These are phyloP conservation scores for Rhombomys opimus DNA, from an alignment of 2,113 vertebrate genomes.

Conservation along the genomic window DNA sequence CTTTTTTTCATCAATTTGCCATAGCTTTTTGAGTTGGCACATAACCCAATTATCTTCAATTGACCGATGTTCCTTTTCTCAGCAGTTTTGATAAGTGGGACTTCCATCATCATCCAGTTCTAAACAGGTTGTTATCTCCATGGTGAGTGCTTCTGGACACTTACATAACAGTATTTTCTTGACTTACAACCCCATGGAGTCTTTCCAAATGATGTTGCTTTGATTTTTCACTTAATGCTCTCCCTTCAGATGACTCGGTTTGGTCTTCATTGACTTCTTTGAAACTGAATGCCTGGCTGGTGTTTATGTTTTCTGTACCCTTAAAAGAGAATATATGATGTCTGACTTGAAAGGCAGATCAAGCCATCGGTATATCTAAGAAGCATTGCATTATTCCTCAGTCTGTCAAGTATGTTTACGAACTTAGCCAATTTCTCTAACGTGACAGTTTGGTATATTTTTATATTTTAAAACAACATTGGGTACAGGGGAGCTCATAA, in stretches of 20 bases:
- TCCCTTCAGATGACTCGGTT: neutral
- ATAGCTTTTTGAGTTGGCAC: neutral
- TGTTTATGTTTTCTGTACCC: neutral
- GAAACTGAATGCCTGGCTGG: neutral
- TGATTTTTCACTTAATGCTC: neutral
- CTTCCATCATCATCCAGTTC: neutral
- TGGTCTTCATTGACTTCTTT: neutral
- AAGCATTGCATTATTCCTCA: neutral
- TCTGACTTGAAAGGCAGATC: neutral
- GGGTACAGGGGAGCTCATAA: neutral
- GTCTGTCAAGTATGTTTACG: neutral
- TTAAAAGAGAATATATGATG: neutral
- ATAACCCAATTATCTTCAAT: conserved; percentile 14
- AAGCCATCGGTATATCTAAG: neutral
- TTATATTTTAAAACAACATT: neutral
- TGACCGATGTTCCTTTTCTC: neutral
- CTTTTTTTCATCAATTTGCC: neutral
- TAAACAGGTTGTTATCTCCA: conserved; percentile 6
- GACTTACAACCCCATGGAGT: neutral
- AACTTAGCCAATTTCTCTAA: neutral
- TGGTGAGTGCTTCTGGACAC: neutral
- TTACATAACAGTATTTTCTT: neutral
- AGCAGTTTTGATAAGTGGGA: neutral
- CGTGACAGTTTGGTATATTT: neutral
- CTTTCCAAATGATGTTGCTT: conserved; percentile 15